Percentiles rank a stretch among this genome's conserved stretches.
These are phyloP conservation scores for Megalonaias nervosa DNA, from an alignment of 1,140 invertebrate species.

Conservation along the genomic window DNA sequence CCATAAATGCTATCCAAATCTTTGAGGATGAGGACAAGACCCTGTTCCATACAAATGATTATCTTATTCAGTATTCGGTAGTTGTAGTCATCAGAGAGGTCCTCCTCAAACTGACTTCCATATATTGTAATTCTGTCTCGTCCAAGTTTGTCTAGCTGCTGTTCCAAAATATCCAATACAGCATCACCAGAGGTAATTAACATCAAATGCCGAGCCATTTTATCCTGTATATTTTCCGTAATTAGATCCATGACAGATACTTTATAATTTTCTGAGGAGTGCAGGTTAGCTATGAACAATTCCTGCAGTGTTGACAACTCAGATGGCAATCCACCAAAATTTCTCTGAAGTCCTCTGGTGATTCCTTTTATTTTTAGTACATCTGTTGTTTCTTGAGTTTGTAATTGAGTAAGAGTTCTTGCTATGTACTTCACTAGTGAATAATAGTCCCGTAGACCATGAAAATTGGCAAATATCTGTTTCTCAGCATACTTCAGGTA, in stretches of 20 bases:
- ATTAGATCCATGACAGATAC: conserved; percentile 34
- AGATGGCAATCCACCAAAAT: conserved; percentile 54
- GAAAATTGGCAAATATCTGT: conserved; percentile 50
- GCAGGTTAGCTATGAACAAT: conserved; percentile 22
- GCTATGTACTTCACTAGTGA: conserved; percentile 58
- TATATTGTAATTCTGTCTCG: conserved; percentile 40
- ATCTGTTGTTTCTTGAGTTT: not conserved
- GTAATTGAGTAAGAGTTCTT: conserved; percentile 3
- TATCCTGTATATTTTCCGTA: conserved; percentile 41
- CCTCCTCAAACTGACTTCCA: conserved; percentile 59
- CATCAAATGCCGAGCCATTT: conserved; percentile 46
- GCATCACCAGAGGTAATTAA: conserved; percentile 47
- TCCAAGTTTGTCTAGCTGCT: conserved; percentile 21
- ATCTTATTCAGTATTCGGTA: conserved; percentile 57
- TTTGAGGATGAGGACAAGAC: conserved; percentile 52
- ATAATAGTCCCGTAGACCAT: conserved; percentile 60
- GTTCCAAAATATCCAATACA: conserved; percentile 40
- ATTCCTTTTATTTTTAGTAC: not conserved
- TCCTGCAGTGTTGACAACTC: conserved; percentile 28
- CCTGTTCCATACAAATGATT: conserved; percentile 63
- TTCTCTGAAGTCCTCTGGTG: conserved; percentile 45
- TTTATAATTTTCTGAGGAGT: not conserved
- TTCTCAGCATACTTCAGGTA: conserved; percentile 42
- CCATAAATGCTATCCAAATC: conserved; percentile 61
- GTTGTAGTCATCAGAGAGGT: conserved; percentile 52